Percentiles rank a stretch among this genome's conserved stretches.
phyloP scores from a whole-genome alignment of 2,888 invertebrate genomes.

The Mimachlamys varia region DNA sequence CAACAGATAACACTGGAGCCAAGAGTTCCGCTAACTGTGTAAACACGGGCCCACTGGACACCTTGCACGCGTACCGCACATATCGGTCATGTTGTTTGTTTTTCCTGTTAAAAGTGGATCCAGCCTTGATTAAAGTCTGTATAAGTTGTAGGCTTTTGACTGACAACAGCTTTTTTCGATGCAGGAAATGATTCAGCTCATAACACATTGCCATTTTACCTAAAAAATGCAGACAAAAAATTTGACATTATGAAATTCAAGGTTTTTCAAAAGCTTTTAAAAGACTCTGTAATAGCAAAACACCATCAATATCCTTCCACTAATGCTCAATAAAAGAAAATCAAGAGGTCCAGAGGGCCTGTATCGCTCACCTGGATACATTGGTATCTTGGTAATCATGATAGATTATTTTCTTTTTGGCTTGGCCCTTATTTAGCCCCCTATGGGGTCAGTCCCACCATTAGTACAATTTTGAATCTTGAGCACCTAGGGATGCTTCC shows the following conservation, averaged over 20 bases:
- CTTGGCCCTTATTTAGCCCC: no score
- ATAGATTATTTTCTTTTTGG: no score
- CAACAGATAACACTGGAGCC: constrained; percentile 46
- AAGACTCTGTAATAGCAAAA: no score
- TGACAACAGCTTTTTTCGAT: constrained; percentile 36
- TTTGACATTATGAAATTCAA: not conserved
- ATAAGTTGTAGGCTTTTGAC: constrained; percentile 45
- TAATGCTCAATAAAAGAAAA: no score
- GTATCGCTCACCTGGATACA: no score
- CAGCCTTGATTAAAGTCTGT: constrained; percentile 55
- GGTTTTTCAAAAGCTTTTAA: no score
- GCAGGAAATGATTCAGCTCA: constrained; percentile 53
- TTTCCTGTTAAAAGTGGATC: constrained; percentile 52
- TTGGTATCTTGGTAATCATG: no score
- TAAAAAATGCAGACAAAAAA: constrained; percentile 42
- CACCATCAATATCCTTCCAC: no score
- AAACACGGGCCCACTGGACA: constrained; percentile 41
- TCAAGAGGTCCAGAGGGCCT: no score
- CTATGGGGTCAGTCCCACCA: no score
- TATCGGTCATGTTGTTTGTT: constrained; percentile 51
- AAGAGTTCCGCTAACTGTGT: constrained; percentile 45
- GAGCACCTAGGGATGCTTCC: no score
- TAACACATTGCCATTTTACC: constrained; percentile 61
- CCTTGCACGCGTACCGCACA: constrained; percentile 45
- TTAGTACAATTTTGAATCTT: no score